These are phyloP conservation scores for Philereme transversata DNA, from an alignment of 2,888 invertebrate species.

Conservation along the genomic window DNA sequence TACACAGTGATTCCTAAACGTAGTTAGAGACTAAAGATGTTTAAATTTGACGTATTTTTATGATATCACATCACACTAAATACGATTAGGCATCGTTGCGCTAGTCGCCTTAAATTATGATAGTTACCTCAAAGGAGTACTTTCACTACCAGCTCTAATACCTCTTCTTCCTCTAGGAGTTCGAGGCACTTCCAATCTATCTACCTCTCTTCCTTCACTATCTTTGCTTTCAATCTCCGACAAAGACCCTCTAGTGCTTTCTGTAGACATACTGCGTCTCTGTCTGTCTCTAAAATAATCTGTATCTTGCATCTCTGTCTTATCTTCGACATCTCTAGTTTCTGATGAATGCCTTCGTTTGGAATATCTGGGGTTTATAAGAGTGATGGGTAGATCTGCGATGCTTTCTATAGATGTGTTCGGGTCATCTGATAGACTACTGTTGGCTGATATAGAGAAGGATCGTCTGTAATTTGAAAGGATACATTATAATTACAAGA, in stretches of 20 bases:
- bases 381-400: conserved; percentile 72
- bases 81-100: too few relatives aligned
- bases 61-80: too few relatives aligned
- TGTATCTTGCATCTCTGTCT: conserved; percentile 10
- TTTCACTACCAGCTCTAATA: conserved; percentile 55
- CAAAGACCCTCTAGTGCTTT: conserved; percentile 8
- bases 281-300: conserved; percentile 7
- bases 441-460: conserved; percentile 71
- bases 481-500: too few relatives aligned
- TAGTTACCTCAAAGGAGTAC: conserved; percentile 59
- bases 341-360: conserved; percentile 15
- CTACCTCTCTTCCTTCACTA: not conserved
- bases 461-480: conserved; percentile 55
- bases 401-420: conserved; percentile 75
- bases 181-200: conserved; percentile 46
- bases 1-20: too few relatives aligned
- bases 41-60: too few relatives aligned
- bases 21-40: too few relatives aligned
- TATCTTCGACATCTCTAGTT: conserved; percentile 2
- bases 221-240: not conserved
- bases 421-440: conserved; percentile 74
- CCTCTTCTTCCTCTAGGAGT: conserved; percentile 62
- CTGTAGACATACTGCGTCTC: conserved; percentile 4
- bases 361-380: conserved; percentile 69
- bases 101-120: not conserved